phyloP scores from a whole-genome alignment of 2,797 vertebrate genomes.

The Epinephelus malabaricus region DNA sequence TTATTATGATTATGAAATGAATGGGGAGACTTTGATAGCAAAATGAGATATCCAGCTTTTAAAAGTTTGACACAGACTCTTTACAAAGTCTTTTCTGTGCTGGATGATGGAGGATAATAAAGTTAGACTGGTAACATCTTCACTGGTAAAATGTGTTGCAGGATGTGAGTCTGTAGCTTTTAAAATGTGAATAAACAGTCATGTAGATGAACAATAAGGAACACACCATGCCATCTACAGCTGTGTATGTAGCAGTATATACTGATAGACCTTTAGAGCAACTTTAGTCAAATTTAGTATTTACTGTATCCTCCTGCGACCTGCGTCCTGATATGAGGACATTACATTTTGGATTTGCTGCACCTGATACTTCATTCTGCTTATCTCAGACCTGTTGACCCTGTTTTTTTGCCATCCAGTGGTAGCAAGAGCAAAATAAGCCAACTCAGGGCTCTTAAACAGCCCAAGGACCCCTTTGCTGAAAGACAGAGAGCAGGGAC shows the following conservation, averaged over 20 bases:
- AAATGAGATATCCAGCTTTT: constrained; percentile 56
- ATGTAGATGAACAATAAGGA: not conserved
- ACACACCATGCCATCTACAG: not conserved
- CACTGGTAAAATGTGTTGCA: fast-evolving
- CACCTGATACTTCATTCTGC: no score
- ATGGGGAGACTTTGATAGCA: constrained; percentile 28
- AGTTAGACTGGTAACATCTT: not conserved
- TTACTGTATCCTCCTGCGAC: no score
- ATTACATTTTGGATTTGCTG: no score
- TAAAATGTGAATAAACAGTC: not conserved
- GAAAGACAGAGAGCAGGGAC: no score
- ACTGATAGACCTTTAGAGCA: not conserved
- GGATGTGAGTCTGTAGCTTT: not conserved
- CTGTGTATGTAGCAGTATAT: not conserved
- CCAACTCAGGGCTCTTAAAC: no score
- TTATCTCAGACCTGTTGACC: no score
- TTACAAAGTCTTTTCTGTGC: constrained; percentile 19
- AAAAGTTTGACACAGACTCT: constrained; percentile 50
- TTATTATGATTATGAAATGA: constrained; percentile 56
- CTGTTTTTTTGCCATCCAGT: no score
- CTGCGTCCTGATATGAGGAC: no score
- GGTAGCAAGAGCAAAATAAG: no score
- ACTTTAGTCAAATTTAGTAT: not conserved
- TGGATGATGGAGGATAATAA: constrained; percentile 9
- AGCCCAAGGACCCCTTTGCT: no score